Evolutionary conservation across 1,140 invertebrate species (phyloP).

Genomic region (Steinernema khuongi): DNA sequence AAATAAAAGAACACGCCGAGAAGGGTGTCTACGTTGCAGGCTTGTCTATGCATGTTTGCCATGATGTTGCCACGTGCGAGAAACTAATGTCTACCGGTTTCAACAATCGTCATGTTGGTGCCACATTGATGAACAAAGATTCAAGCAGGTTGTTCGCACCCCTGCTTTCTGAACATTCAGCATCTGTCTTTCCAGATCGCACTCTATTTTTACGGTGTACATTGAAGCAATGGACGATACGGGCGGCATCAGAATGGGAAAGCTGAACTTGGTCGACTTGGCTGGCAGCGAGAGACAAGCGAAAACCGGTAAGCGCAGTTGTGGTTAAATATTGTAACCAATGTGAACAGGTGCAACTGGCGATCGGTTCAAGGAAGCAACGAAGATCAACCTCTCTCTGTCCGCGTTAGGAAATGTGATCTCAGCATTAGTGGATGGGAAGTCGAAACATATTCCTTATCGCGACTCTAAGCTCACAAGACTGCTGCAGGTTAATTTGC

Average conservation of each 20-base stretch:
- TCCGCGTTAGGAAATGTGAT: constrained; percentile 92
- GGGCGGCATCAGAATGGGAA: constrained; percentile 68
- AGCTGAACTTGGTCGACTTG: constrained; percentile 78
- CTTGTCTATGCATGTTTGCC: constrained; percentile 71
- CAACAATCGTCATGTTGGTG: constrained; percentile 70
- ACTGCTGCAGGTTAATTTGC: constrained; percentile 69
- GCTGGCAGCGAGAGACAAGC: constrained; percentile 62
- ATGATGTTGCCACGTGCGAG: constrained; percentile 71
- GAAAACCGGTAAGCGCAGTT: constrained; percentile 64
- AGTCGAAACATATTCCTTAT: constrained; percentile 80
- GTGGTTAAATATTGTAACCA: not conserved
- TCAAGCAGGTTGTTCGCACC: constrained; percentile 65
- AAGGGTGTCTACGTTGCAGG: constrained; percentile 75
- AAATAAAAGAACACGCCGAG: constrained; percentile 74
- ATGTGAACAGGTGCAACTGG: constrained; percentile 74
- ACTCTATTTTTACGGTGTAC: constrained; percentile 84
- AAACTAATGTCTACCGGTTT: constrained; percentile 71
- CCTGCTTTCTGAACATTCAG: not conserved
- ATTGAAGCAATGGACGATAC: constrained; percentile 71
- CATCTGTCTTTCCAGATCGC: constrained; percentile 72
- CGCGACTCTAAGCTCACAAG: constrained; percentile 87
- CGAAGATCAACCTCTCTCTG: constrained; percentile 87
- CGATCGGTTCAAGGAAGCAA: constrained; percentile 83
- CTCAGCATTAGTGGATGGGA: constrained; percentile 77
- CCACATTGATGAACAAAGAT: constrained; percentile 78